Evolutionary conservation across 2,113 vertebrate genomes (phyloP).

Genomic region (Coregonus clupeaformis): DNA sequence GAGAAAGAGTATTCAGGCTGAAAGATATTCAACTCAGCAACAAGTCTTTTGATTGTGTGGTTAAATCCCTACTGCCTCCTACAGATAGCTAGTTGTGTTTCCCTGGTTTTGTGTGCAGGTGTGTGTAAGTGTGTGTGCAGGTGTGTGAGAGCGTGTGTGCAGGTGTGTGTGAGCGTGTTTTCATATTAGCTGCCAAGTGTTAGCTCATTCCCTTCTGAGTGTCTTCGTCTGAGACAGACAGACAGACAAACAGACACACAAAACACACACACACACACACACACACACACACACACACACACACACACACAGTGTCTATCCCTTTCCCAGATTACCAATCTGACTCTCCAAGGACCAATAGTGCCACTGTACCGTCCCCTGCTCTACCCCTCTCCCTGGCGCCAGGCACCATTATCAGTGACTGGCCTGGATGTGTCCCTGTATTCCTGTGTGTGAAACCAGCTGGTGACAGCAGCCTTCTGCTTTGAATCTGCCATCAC

Average conservation of each 20-base stretch:
- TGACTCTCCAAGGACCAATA: constrained; percentile 41
- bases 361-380: constrained; percentile 34
- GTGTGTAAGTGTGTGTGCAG: background rate
- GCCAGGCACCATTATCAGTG: constrained; percentile 56
- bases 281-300: too few relatives aligned
- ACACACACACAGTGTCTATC: too few relatives aligned
- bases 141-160: background rate
- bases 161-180: too few relatives aligned
- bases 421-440: constrained; percentile 54
- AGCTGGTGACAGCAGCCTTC: too few relatives aligned
- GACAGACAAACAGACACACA: too few relatives aligned
- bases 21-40: constrained; percentile 14
- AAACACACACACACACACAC: too few relatives aligned
- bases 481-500: too few relatives aligned
- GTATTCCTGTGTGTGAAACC: too few relatives aligned
- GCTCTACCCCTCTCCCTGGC: constrained; percentile 59
- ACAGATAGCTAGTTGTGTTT: background rate
- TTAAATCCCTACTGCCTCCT: constrained; percentile 23
- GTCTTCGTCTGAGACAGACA: too few relatives aligned
- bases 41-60: constrained; percentile 25
- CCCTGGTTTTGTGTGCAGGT: background rate
- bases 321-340: constrained; percentile 7
- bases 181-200: too few relatives aligned
- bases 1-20: constrained; percentile 27
- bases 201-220: too few relatives aligned